Evolutionary conservation across 1,140 invertebrate species (phyloP), one percentile per base, ranked within the genome.

Genomic region (Drosophila teissieri): DNA sequence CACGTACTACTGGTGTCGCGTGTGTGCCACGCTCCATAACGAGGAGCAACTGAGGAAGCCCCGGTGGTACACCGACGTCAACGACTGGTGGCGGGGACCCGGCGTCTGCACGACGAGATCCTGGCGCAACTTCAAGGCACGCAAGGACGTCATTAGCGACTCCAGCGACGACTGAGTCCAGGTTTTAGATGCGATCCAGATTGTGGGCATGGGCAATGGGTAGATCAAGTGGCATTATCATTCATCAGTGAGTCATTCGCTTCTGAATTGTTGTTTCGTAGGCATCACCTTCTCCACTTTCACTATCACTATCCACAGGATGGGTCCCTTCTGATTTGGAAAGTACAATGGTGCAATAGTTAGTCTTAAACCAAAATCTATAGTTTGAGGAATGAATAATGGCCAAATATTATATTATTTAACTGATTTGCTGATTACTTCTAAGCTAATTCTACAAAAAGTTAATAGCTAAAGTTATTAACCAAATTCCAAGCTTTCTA

Each of bases 1-100:
- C 92, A 98, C 97, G 15, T 97, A 96, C 89, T 99, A 98, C 92
- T 99, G 98, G 96, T 99, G 98, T 91, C 95, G 98, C 2, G 94
- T 99, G 15, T 99, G 98, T 92, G 95, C 97, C 4, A 95, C 98
- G 94, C 92, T 98, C 24, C 97, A 98, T 91, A 96, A 96, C 67
- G 94, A 94, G 51, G 94, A 94, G 45, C 94, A 94, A 44, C 92
- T 93, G 40, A 85, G 92, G 17, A 93, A 93, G 63, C 92, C 93
- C 2, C 95, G 94, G 69, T 96, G 94, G 92, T 97, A 97, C 91
- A 93, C 94, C 17, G 96, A 98, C 91, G 94, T 98, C 15, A 97
- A 97, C 91, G 95, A 96, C 62, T 97, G 97, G 96, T 98, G 96
- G 97, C 94, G 96, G 68, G 96, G 96, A 2, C 93, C 94, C 2